Percentiles rank a stretch among this genome's conserved stretches.
phyloP scores from a whole-genome alignment of 2,113 vertebrate genomes.

The Gopherus flavomarginatus region DNA sequence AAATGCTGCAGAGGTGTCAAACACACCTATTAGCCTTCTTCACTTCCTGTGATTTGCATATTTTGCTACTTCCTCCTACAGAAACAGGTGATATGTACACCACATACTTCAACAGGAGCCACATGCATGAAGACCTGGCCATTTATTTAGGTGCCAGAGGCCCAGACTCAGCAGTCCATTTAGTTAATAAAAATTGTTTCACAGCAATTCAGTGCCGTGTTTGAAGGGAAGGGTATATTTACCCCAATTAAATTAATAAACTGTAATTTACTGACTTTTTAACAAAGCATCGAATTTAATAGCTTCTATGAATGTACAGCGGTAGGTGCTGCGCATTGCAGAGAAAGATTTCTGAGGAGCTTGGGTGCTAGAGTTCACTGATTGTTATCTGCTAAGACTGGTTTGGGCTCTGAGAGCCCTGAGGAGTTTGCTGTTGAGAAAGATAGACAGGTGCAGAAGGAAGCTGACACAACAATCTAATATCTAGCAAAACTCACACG shows the following conservation, averaged over 20 bases:
- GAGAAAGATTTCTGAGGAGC: not conserved
- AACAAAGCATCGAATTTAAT: not conserved
- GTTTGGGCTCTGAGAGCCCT: no score
- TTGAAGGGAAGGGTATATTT: not conserved
- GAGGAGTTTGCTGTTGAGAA: no score
- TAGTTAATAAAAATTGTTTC: not conserved
- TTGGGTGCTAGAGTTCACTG: not conserved
- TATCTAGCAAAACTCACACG: no score
- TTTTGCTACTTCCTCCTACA: not conserved
- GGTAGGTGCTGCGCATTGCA: not conserved
- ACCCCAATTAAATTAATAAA: not conserved
- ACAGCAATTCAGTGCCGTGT: not conserved
- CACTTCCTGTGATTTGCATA: not conserved
- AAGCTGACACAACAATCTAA: no score
- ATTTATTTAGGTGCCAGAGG: not conserved
- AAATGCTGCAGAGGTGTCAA: not conserved
- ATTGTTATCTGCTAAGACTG: not conserved
- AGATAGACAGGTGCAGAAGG: no score
- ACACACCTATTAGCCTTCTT: not conserved
- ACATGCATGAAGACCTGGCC: not conserved
- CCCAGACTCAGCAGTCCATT: not conserved
- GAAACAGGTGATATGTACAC: not conserved
- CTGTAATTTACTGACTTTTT: not conserved
- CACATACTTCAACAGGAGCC: not conserved
- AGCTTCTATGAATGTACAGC: not conserved